A percentile compares a stretch with the other conserved stretches of the same genome.
These are phyloP conservation scores for Apodemia duryi DNA, from an alignment of 2,888 invertebrate genomes.

Conservation along the genomic window DNA sequence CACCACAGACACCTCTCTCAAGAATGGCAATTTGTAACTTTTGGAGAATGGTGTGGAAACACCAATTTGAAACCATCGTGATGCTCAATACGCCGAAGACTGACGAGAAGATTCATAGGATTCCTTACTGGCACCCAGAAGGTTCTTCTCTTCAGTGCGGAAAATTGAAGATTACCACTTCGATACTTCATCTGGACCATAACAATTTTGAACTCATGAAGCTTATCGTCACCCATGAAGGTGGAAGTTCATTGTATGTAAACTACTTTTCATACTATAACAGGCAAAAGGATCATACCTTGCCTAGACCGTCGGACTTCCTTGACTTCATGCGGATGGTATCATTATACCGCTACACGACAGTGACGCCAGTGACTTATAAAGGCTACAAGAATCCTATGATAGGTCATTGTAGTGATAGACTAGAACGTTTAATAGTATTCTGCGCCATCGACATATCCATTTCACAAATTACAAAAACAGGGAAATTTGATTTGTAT, in stretches of 20 bases:
- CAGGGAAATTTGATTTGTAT: conserved; percentile 2
- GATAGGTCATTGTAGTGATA: conserved; percentile 21
- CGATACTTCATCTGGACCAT: conserved; percentile 13
- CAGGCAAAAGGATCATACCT: conserved; percentile 16
- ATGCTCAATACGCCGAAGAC: conserved; percentile 18
- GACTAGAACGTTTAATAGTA: conserved; percentile 18
- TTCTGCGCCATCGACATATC: conserved; percentile 19
- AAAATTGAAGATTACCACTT: conserved; percentile 16
- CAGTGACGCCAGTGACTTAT: conserved; percentile 10
- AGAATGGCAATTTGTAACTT: no score
- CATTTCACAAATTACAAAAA: conserved; percentile 15
- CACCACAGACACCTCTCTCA: no score
- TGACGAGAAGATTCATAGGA: conserved; percentile 14
- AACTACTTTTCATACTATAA: conserved; percentile 21
- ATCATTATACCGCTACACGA: conserved; percentile 9
- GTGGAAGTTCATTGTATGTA: conserved; percentile 18
- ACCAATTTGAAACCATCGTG: no score
- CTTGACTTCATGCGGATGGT: conserved; percentile 17
- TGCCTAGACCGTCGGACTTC: conserved; percentile 16
- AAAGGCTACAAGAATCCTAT: conserved; percentile 21
- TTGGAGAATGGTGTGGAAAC: no score
- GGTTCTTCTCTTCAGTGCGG: conserved; percentile 15
- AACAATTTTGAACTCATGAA: conserved; percentile 17
- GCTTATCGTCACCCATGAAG: conserved; percentile 19
- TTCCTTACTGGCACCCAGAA: conserved; percentile 17